Evolutionary conservation across 2,113 vertebrate genomes (phyloP), one percentile per base, ranked within the genome.

Genomic region (Psophia crepitans): DNA sequence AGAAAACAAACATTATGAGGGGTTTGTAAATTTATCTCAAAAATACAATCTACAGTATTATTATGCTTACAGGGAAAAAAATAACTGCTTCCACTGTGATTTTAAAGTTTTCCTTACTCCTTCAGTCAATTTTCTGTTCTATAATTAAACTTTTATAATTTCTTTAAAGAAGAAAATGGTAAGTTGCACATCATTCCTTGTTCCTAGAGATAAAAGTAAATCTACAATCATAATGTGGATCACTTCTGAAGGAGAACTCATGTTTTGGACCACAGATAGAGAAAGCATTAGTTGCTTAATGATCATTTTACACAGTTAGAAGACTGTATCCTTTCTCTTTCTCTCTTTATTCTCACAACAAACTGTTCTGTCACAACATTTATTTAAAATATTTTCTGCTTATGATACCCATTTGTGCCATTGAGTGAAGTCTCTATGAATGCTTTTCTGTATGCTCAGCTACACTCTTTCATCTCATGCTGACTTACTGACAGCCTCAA

Each of bases 91-190:
- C 20, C 14, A 43, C 8, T 63, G 28, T 48, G n/a, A 70, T 93
- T 90, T 85, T 39, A 43, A 91, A 69, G 51, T 70, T 89, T 63
- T 43, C 16, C 32, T 80, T 78, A 57, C 16, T 77, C 28, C 19
- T 77, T 74, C 35, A 33, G 51, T 56, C 44, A 53, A 13, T 53
- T 65, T 73, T 61, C 44, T 77, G 19, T 37, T 65, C 43, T 15
- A 37, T 53, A 80, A 66, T 73, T 77, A 70, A 77, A 43, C 19
- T 69, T 35, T 74, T 56, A 44, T 43, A 15, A 15, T 43, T 43
- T 43, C 33, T 51, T 44, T 6, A 0, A 9, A 35, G 78, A 69
- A 41, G 1, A 44, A 68, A 12, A 5, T 43, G 3, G 5, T 27
- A 57, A 66, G 8, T 74, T 91, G 48, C 60, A 12, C 30, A 64